These are phyloP conservation scores for Cydia strobilella DNA, from an alignment of 1,140 invertebrate genomes.

Conservation along the genomic window DNA sequence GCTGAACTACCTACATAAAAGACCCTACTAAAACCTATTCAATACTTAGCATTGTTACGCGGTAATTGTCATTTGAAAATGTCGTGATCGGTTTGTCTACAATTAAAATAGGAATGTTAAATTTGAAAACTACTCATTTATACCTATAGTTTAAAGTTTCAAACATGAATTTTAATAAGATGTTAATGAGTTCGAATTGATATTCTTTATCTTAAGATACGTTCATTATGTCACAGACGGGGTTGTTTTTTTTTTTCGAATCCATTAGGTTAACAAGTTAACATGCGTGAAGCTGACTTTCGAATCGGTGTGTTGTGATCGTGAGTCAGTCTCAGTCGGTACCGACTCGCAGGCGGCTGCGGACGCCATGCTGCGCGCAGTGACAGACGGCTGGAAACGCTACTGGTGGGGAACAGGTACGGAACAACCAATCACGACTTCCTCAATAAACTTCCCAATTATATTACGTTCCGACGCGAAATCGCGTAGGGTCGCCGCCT, in stretches of 20 bases:
- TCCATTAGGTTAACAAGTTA: neutral
- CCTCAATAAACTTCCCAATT: conserved; percentile 57
- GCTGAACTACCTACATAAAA: conserved; percentile 46
- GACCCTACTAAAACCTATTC: conserved; percentile 37
- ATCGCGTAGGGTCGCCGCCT: conserved; percentile 13
- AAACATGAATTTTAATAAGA: neutral
- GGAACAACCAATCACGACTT: conserved; percentile 65
- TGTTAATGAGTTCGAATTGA: neutral
- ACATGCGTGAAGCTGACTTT: neutral
- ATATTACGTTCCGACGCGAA: conserved; percentile 36
- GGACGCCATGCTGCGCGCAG: conserved; percentile 74
- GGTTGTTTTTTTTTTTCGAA: conserved; percentile 9
- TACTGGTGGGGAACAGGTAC: conserved; percentile 80
- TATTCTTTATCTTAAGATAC: neutral
- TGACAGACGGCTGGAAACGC: conserved; percentile 73
- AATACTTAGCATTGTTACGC: conserved; percentile 7
- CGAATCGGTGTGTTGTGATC: conserved; percentile 37
- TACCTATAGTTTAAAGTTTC: neutral
- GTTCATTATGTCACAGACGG: neutral
- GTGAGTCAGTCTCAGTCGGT: conserved; percentile 67
- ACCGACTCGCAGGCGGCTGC: conserved; percentile 58
- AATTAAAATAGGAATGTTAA: conserved; percentile 35
- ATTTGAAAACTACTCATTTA: neutral
- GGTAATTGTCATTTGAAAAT: conserved; percentile 16
- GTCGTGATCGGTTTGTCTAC: neutral